Base-by-base conservation (phyloP, 2,797 vertebrate species). In the Scleropages formosus region DNA sequence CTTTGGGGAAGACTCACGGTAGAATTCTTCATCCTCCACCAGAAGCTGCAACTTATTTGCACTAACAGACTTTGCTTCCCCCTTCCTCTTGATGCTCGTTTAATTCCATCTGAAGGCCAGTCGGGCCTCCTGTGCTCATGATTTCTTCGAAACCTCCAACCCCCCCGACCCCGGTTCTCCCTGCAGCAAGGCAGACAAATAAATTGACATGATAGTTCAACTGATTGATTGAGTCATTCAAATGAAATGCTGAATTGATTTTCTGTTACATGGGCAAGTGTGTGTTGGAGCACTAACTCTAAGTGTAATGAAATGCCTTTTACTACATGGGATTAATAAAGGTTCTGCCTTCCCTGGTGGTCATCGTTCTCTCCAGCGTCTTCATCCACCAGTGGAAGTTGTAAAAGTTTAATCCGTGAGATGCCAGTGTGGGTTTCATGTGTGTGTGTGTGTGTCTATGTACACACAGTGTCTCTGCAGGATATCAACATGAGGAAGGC, bases 401-500 rank as follows among this genome's bases (percentile, higher is more conserved):
- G n/a, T n/a, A n/a, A n/a, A n/a, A n/a, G n/a, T n/a, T 62, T 26
- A 62, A 27, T 62, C 26, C 6, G 9, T 3, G 18, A 65, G 2
- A 24, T 51, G 58, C n/a, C n/a, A 11, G 24, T 47, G 65, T 47
- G 22, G 56, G 22, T 12, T 44, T 68, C 15, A 78, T 15, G 49
- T 56, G 22, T 18, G 7, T n/a, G 51, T 63, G 20, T 72, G 61
- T 22, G 26, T 59, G 61, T 75, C 64, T 61, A 53, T 70, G 65
- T 15, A 15, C 15, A 10, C 44, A 16, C 88, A 96, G 94, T 96
- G 53, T 96, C 95, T 0, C 89, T 96, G 78, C 95, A 96, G 87
- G 95, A 96, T 76, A 96, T 96, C 85, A 96, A 96, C 90, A 96
- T 97, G 94, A 87, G 95, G 84, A 97, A 97, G 85, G 95, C 95